A percentile compares a stretch with the other conserved stretches of the same genome.
phyloP scores from a whole-genome alignment of 2,888 invertebrate genomes.

The Halictus ligatus region DNA sequence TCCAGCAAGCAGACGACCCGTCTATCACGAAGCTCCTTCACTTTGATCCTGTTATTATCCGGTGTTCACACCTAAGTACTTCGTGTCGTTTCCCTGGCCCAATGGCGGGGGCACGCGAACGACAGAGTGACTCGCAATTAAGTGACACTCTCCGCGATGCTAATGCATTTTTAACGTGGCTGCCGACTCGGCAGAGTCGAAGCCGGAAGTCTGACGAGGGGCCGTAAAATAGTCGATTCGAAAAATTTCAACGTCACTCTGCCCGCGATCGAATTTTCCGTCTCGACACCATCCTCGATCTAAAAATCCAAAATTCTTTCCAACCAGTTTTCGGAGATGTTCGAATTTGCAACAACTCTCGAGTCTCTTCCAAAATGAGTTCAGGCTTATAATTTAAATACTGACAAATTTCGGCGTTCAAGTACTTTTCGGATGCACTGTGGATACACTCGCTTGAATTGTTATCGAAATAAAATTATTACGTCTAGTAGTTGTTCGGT shows the following conservation, averaged over 20 bases:
- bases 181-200: constrained; percentile 24
- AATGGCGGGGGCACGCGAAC: neutral
- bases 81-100: neutral
- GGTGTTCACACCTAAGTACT: neutral
- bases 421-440: too few species aligned
- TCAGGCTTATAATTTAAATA: neutral
- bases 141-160: constrained; percentile 35
- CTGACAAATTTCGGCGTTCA: too few species aligned
- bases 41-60: neutral
- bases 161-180: constrained; percentile 40
- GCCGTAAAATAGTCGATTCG: neutral
- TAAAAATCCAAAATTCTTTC: too few species aligned
- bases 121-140: constrained; percentile 43
- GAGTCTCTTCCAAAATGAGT: too few species aligned
- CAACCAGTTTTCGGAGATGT: too few species aligned
- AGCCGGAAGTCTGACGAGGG: neutral
- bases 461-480: too few species aligned
- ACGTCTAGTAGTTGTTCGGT: too few species aligned
- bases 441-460: too few species aligned
- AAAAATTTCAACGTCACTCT: neutral
- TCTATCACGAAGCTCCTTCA: neutral
- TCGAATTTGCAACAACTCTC: too few species aligned
- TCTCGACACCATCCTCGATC: too few species aligned
- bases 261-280: too few species aligned
- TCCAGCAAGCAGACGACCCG: neutral